These are phyloP conservation scores for Icerya purchasi DNA, from an alignment of 2,888 invertebrate genomes.

Conservation along the genomic window DNA sequence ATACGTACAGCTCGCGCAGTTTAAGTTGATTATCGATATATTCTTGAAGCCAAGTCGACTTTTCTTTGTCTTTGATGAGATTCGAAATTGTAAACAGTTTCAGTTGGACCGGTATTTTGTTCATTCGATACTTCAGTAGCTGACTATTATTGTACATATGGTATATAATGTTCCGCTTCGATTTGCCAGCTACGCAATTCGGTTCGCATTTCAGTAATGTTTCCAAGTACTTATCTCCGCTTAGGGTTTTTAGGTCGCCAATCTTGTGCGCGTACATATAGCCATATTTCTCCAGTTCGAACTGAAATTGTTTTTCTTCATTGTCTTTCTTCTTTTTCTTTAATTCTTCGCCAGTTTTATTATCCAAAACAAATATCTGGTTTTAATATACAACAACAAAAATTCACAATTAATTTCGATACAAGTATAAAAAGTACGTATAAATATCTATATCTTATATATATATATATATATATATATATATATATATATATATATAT, in stretches of 20 bases:
- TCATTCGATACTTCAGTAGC: not conserved
- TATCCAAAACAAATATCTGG: not conserved
- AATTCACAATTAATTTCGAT: too few relatives aligned
- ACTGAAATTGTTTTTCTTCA: not conserved
- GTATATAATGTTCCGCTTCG: not conserved
- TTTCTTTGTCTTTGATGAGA: slow-evolving; percentile 1
- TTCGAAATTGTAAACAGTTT: not conserved
- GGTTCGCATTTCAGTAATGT: not conserved
- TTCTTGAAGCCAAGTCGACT: slow-evolving; percentile 4
- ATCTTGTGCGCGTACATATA: not conserved
- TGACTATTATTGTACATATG: not conserved
- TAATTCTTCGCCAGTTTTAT: not conserved
- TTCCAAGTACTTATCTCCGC: not conserved
- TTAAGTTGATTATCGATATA: slow-evolving; percentile 8
- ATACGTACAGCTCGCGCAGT: slow-evolving; percentile 1
- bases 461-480: too few relatives aligned
- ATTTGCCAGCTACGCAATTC: not conserved
- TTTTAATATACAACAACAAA: too few relatives aligned
- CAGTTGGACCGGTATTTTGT: not conserved
- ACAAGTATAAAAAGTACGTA: too few relatives aligned
- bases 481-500: too few relatives aligned
- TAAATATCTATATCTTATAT: too few relatives aligned
- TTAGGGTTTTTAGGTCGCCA: not conserved
- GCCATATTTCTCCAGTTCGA: not conserved
- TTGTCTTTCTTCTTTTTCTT: not conserved